A percentile compares a stretch with the other conserved stretches of the same genome.
These are phyloP conservation scores for Phanerotoma sp. DNA, from an alignment of 2,888 invertebrate genomes.

Conservation along the genomic window DNA sequence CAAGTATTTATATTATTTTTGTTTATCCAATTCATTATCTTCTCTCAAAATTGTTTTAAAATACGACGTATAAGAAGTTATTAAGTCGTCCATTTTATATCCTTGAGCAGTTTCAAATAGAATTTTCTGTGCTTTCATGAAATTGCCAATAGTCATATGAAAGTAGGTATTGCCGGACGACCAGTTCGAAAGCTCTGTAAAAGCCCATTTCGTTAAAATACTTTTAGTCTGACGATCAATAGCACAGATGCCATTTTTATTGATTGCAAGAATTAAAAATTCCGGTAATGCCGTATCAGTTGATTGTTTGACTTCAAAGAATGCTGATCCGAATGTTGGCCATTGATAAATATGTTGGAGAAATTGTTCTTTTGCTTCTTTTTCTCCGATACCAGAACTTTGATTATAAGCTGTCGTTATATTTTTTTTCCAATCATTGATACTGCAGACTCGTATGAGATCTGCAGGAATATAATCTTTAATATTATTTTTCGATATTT, in stretches of 20 bases:
- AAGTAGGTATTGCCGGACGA: constrained; percentile 94
- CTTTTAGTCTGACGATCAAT: constrained; percentile 88
- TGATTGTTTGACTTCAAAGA: constrained; percentile 92
- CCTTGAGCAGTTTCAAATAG: constrained; percentile 90
- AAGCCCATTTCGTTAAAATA: constrained; percentile 79
- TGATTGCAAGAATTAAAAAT: constrained; percentile 84
- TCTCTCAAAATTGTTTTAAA: constrained; percentile 49
- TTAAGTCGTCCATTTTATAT: constrained; percentile 95
- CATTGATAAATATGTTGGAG: constrained; percentile 73
- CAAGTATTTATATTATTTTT: not conserved
- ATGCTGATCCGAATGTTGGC: constrained; percentile 93
- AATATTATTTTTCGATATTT: constrained; percentile 64
- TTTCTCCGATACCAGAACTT: constrained; percentile 61
- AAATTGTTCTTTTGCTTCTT: constrained; percentile 81
- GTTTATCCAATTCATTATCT: not conserved
- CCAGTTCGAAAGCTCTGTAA: constrained; percentile 91
- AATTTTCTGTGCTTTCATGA: constrained; percentile 84
- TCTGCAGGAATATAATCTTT: constrained; percentile 77
- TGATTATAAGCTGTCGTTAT: constrained; percentile 66
- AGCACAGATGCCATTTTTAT: constrained; percentile 85
- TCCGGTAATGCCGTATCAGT: constrained; percentile 86
- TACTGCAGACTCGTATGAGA: constrained; percentile 69
- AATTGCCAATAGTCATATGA: constrained; percentile 93
- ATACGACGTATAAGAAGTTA: constrained; percentile 83
- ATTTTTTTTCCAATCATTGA: constrained; percentile 80